These are phyloP conservation scores for Pheosia gnoma DNA, from an alignment of 2,888 invertebrate genomes.

Conservation along the genomic window DNA sequence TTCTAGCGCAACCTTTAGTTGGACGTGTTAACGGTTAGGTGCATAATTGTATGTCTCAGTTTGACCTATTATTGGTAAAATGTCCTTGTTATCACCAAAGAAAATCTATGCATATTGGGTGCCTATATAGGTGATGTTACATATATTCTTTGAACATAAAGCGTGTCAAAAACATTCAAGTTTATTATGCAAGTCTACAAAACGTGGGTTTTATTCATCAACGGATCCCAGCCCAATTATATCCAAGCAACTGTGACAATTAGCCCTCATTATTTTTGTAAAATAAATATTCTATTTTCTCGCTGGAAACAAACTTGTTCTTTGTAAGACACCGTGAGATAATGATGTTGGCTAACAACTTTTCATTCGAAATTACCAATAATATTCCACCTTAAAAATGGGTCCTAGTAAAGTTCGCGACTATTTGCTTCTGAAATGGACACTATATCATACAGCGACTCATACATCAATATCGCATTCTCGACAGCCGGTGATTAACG, in stretches of 20 bases:
- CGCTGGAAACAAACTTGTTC: not conserved
- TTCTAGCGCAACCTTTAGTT: no score
- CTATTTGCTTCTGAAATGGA: not conserved
- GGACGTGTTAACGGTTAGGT: no score
- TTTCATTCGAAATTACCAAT: no score
- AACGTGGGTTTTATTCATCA: not conserved
- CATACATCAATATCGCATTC: not conserved
- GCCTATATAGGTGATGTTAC: no score
- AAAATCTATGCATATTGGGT: no score
- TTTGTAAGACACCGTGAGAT: not conserved
- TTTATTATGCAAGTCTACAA: not conserved
- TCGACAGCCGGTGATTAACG: not conserved
- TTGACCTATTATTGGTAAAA: not conserved
- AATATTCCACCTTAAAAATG: no score
- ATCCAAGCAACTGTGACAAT: slow-evolving; percentile 1
- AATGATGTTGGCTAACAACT: no score
- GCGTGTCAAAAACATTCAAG: not conserved
- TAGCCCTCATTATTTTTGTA: slow-evolving; percentile 1
- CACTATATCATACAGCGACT: not conserved
- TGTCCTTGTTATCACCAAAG: not conserved
- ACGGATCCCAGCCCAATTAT: not conserved
- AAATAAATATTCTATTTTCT: not conserved
- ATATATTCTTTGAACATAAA: not conserved
- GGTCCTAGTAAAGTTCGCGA: no score
- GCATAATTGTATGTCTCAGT: no score